Evolutionary conservation across 2,113 vertebrate species (phyloP).

Genomic region (Passer domesticus): DNA sequence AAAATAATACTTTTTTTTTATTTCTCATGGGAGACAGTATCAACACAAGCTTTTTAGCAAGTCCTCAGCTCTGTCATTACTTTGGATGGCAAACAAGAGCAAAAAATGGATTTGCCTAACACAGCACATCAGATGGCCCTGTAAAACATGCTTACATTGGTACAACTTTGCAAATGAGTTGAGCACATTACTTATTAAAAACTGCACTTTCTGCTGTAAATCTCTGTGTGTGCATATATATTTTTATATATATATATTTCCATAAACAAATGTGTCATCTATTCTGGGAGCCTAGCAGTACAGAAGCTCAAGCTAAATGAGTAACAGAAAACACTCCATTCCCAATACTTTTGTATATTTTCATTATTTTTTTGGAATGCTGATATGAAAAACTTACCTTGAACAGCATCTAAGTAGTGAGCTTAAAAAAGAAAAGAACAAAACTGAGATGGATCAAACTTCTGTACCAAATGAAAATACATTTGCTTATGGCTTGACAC

Average conservation of each 20-base stretch:
- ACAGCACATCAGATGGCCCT: not conserved
- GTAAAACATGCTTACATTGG: not conserved
- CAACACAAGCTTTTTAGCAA: not conserved
- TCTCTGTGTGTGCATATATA: not conserved
- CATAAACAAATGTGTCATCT: not conserved
- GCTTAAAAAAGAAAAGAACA: slow-evolving; percentile 69
- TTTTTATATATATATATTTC: not conserved
- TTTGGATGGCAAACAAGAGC: not conserved
- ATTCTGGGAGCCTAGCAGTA: not conserved
- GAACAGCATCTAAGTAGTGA: slow-evolving; percentile 81
- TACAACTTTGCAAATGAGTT: not conserved
- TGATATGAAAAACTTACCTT: slow-evolving; percentile 72
- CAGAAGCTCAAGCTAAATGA: not conserved
- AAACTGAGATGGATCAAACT: slow-evolving; percentile 66
- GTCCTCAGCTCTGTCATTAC: not conserved
- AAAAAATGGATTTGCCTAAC: not conserved
- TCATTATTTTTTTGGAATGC: slow-evolving; percentile 2
- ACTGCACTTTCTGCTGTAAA: not conserved
- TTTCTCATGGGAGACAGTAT: not conserved
- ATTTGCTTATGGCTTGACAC: slow-evolving; percentile 56
- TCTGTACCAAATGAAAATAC: slow-evolving; percentile 56
- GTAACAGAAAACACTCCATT: not conserved
- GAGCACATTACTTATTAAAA: not conserved
- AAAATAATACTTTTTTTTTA: not conserved
- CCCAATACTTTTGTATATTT: not conserved